Percentiles rank a stretch among this genome's conserved stretches.
phyloP scores from a whole-genome alignment of 2,797 vertebrate genomes.

The Nyctibius grandis region DNA sequence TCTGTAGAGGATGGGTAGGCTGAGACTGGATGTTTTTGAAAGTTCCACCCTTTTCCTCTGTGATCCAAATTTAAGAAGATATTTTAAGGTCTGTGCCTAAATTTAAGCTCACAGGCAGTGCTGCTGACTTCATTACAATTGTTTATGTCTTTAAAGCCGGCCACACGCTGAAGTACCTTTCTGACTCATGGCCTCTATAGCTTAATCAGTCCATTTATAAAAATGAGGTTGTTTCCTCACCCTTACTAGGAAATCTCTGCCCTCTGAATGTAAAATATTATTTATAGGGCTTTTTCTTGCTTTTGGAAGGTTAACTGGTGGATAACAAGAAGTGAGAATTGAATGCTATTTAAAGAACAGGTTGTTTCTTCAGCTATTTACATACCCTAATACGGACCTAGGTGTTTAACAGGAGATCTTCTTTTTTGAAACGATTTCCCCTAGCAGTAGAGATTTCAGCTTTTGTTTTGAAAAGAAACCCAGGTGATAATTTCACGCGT shows the following conservation, averaged over 20 bases:
- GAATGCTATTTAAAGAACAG: background rate
- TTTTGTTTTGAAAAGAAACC: slow-evolving; percentile 17
- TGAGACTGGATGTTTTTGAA: background rate
- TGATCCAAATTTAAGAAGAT: slow-evolving; percentile 25
- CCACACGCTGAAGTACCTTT: slow-evolving; percentile 17
- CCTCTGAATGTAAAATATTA: slow-evolving; percentile 8
- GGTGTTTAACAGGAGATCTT: background rate
- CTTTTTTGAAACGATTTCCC: background rate
- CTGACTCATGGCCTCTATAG: slow-evolving; percentile 50
- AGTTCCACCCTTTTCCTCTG: background rate
- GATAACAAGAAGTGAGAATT: background rate
- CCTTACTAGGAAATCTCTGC: slow-evolving; percentile 17
- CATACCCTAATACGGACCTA: background rate
- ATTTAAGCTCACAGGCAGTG: slow-evolving; percentile 22
- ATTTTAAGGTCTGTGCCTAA: slow-evolving; percentile 35
- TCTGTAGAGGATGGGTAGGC: background rate
- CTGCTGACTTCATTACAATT: slow-evolving; percentile 49
- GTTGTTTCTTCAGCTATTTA: background rate
- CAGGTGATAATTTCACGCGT: background rate
- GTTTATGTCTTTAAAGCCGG: slow-evolving; percentile 47
- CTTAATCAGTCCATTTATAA: slow-evolving; percentile 45
- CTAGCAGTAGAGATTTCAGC: background rate
- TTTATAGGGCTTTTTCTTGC: background rate
- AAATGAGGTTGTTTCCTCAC: slow-evolving; percentile 31
- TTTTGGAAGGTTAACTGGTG: background rate